These are phyloP conservation scores for Crypturellus tataupa DNA, from an alignment of 2,797 vertebrate genomes.

Conservation along the genomic window DNA sequence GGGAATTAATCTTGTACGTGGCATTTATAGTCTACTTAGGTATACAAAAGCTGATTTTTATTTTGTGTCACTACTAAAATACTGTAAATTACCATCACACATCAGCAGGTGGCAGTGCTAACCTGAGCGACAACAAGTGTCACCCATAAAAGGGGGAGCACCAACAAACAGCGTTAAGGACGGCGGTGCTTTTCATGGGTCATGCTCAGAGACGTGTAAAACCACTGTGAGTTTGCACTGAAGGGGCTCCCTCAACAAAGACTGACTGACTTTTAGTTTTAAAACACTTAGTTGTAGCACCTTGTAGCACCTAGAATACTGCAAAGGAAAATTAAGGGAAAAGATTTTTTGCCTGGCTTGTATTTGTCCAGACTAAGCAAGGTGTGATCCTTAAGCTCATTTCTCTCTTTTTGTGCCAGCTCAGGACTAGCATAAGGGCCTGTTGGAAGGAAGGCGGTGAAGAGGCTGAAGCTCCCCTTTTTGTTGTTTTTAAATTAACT, in stretches of 20 bases:
- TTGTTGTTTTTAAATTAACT: background rate
- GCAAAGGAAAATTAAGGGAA: background rate
- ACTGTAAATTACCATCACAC: conserved; percentile 5
- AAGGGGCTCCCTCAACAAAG: background rate
- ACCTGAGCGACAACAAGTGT: conserved; percentile 27
- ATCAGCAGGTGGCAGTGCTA: conserved; percentile 80
- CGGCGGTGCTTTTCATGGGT: background rate
- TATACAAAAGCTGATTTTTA: background rate
- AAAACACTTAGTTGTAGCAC: background rate
- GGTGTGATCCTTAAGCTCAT: background rate
- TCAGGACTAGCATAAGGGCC: background rate
- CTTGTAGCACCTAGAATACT: background rate
- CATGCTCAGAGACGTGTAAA: background rate
- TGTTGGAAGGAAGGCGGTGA: background rate
- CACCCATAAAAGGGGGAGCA: background rate
- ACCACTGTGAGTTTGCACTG: background rate
- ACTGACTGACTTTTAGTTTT: background rate
- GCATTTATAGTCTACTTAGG: background rate
- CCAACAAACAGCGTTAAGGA: background rate
- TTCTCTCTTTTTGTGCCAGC: background rate
- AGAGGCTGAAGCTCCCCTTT: background rate
- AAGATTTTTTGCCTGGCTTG: background rate
- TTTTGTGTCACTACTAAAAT: background rate
- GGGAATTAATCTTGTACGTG: background rate
- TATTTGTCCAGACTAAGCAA: background rate